A percentile compares a stretch with the other conserved stretches of the same genome.
Conservation (phyloP, 1,140 invertebrate species). For the Pteromalus puparum region DNA sequence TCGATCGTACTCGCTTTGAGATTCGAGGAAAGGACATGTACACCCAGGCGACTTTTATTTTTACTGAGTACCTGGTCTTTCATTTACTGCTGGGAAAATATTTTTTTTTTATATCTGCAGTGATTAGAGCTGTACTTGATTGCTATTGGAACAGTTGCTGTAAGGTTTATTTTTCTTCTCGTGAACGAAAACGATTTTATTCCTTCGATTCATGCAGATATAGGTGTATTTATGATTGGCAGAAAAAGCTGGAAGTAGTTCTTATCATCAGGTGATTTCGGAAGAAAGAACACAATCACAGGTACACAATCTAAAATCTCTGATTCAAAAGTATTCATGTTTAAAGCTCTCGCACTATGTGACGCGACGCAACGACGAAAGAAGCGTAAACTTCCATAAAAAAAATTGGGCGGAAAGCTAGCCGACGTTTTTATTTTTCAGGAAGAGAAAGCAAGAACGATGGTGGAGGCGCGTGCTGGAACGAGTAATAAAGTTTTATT, state of each 20-base stretch:
- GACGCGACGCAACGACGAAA: not conserved
- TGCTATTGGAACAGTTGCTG: not conserved
- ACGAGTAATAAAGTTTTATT: constrained; percentile 39
- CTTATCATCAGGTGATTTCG: no score
- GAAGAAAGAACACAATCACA: no score
- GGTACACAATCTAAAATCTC: no score
- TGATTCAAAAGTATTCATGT: no score
- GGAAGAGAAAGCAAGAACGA: not conserved
- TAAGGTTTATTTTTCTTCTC: not conserved
- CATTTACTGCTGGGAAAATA: not conserved
- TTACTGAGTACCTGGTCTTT: not conserved
- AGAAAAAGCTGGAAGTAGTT: no score
- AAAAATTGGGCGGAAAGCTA: not conserved
- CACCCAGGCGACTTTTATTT: not conserved
- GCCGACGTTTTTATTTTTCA: constrained; percentile 5
- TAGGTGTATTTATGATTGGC: no score
- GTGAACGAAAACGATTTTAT: not conserved
- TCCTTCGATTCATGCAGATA: no score
- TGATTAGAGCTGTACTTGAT: not conserved
- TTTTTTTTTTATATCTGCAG: no score
- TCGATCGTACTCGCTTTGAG: not conserved
- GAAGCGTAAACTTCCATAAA: constrained; percentile 1
- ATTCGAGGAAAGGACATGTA: not conserved
- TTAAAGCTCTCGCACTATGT: no score
- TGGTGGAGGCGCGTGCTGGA: not conserved